These are phyloP conservation scores for Acleris sparsana DNA, from an alignment of 2,888 invertebrate species.

Conservation along the genomic window DNA sequence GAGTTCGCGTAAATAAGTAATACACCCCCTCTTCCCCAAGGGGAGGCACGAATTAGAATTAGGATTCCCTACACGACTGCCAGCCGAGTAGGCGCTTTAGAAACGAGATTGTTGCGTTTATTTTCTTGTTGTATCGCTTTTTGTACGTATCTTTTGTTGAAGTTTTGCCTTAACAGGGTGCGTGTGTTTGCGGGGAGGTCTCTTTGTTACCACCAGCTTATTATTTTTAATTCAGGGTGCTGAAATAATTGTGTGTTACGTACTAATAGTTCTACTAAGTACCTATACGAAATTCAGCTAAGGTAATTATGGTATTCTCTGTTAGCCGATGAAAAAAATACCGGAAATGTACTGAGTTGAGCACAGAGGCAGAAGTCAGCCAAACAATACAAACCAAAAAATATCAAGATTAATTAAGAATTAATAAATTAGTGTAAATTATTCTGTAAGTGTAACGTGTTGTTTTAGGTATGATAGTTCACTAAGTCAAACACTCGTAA, in stretches of 20 bases:
- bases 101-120: constrained; percentile 52
- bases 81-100: constrained; percentile 53
- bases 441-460: too few relatives aligned
- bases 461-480: too few relatives aligned
- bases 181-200: constrained; percentile 21
- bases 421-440: too few relatives aligned
- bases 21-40: constrained; percentile 55
- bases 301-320: too few relatives aligned
- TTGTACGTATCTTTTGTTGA: constrained; percentile 37
- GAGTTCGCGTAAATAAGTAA: constrained; percentile 70
- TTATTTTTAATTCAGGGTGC: background rate
- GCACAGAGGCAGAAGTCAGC: too few relatives aligned
- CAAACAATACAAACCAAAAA: too few relatives aligned
- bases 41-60: constrained; percentile 73
- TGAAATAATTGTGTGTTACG: background rate
- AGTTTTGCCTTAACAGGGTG: constrained; percentile 33
- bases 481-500: too few relatives aligned
- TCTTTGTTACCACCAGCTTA: constrained; percentile 15
- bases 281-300: too few relatives aligned
- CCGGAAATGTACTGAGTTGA: too few relatives aligned
- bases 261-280: background rate
- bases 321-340: too few relatives aligned
- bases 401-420: too few relatives aligned
- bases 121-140: constrained; percentile 45
- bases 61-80: constrained; percentile 70